phyloP scores from a whole-genome alignment of 2,888 invertebrate genomes.

The Monoplex corrugatus region DNA sequence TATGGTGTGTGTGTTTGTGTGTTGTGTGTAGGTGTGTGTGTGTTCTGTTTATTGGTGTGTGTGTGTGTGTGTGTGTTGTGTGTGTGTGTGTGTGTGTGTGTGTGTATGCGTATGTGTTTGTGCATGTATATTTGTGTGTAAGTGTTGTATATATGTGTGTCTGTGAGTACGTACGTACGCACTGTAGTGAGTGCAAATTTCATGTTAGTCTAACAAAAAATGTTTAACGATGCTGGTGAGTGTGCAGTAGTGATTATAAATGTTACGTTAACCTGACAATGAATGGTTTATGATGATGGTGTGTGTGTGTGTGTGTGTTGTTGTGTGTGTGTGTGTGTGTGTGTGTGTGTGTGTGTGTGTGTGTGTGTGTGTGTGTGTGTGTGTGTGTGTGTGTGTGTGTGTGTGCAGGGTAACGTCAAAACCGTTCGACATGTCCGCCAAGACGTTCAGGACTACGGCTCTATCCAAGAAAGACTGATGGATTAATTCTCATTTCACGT shows the following conservation, averaged over 20 bases:
- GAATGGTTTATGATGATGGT: neutral
- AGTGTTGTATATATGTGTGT: slow-evolving; percentile 10
- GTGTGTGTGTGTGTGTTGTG: no score
- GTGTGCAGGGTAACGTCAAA: neutral
- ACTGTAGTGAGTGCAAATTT: neutral
- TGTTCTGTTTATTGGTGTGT: no score
- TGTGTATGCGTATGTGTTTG: slow-evolving; percentile 11
- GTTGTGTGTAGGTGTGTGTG: no score
- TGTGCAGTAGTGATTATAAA: neutral
- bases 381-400: slow-evolving; percentile 26
- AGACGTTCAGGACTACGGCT: no score
- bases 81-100: neutral
- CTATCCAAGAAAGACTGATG: no score
- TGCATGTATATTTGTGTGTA: neutral
- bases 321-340: neutral
- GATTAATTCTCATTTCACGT: no score
- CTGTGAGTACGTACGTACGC: neutral
- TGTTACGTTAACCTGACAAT: neutral
- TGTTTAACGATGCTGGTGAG: neutral
- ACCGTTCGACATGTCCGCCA: no score
- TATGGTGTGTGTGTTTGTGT: no score
- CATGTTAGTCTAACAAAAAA: no score
- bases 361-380: slow-evolving; percentile 36
- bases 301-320: neutral
- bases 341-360: neutral